Conservation (phyloP, 2,888 invertebrate genomes). For the Teinopalpus imperialis region DNA sequence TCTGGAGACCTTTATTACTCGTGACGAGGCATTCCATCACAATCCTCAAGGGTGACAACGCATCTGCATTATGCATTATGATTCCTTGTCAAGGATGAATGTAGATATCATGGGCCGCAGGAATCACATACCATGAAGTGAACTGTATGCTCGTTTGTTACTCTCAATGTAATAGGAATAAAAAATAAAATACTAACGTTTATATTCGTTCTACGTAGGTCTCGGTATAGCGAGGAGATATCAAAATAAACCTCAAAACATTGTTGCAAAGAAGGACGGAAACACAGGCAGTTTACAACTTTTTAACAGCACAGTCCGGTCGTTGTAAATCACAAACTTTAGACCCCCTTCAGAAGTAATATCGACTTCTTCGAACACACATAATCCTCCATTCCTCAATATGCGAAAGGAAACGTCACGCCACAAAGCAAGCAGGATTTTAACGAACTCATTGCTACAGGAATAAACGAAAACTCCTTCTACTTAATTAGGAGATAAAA, state of each 20-base stretch:
- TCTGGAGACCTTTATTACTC: too few relatives aligned
- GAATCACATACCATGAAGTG: too few relatives aligned
- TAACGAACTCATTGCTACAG: conserved; percentile 39
- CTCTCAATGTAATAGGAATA: too few relatives aligned
- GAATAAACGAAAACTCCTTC: conserved; percentile 27
- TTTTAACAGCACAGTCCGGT: conserved; percentile 71
- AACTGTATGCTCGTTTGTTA: too few relatives aligned
- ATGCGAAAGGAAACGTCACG: conserved; percentile 67
- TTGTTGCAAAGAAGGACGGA: conserved; percentile 70
- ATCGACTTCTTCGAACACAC: conserved; percentile 78
- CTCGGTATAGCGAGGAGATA: conserved; percentile 23
- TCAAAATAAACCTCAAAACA: conserved; percentile 45
- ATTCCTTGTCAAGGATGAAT: too few relatives aligned
- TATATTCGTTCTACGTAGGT: too few relatives aligned
- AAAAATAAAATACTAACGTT: too few relatives aligned
- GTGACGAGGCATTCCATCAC: too few relatives aligned
- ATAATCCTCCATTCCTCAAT: conserved; percentile 78
- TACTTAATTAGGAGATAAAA: neutral
- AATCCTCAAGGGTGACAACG: too few relatives aligned
- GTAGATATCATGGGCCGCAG: too few relatives aligned
- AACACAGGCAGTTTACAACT: conserved; percentile 79
- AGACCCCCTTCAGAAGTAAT: conserved; percentile 77
- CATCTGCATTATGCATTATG: too few relatives aligned
- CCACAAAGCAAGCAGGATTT: conserved; percentile 58
- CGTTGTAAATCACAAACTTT: conserved; percentile 75